Percentiles rank a stretch among this genome's conserved stretches.
Evolutionary conservation across 1,140 invertebrate genomes (phyloP).

Genomic region (Nomia melanderi): DNA sequence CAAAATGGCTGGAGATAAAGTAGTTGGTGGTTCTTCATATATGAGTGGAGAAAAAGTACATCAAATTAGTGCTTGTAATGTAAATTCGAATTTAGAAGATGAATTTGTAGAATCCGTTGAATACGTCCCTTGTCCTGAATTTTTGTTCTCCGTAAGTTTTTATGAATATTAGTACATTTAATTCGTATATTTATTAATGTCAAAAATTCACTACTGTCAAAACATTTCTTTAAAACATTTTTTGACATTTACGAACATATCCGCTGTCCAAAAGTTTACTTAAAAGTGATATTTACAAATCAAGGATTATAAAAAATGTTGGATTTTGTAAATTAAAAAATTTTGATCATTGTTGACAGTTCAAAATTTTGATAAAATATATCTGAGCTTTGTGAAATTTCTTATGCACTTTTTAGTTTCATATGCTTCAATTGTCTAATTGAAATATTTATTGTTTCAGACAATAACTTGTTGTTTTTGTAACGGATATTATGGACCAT

Average conservation of each 20-base stretch:
- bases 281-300: too few relatives aligned
- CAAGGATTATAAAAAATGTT: too few relatives aligned
- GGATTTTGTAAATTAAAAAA: too few relatives aligned
- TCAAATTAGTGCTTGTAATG: constrained; percentile 67
- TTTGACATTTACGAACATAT: too few relatives aligned
- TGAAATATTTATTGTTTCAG: constrained; percentile 76
- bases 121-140: constrained; percentile 72
- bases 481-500: constrained; percentile 95
- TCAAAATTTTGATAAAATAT: too few relatives aligned
- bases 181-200: constrained; percentile 16
- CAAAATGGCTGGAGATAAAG: constrained; percentile 76
- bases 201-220: constrained; percentile 8
- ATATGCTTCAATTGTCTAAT: neutral
- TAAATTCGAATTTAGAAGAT: constrained; percentile 68
- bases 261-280: too few relatives aligned
- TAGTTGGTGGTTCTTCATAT: constrained; percentile 65
- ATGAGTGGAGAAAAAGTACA: constrained; percentile 69
- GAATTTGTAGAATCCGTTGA: constrained; percentile 66
- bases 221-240: constrained; percentile 2
- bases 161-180: constrained; percentile 21
- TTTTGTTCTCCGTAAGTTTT: constrained; percentile 75
- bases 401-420: too few relatives aligned
- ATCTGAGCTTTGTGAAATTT: too few relatives aligned
- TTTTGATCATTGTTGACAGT: neutral
- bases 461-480: constrained; percentile 89